phyloP scores from a whole-genome alignment of 2,797 vertebrate species.

The Sebastes taczanowskii region DNA sequence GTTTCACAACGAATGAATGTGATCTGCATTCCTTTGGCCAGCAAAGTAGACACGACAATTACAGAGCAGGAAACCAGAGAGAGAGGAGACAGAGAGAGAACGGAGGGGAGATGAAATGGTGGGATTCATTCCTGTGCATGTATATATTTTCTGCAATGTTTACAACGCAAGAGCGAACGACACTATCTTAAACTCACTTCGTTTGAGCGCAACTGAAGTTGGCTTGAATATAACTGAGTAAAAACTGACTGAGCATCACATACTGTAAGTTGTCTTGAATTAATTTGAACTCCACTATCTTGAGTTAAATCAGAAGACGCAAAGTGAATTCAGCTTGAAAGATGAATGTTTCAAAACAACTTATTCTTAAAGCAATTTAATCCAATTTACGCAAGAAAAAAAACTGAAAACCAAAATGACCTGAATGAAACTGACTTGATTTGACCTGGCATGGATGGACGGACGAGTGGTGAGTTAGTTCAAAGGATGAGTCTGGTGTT shows the following conservation, averaged over 20 bases:
- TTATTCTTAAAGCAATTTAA: neutral
- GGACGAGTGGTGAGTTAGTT: too few relatives aligned
- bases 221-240: neutral
- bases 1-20: conserved; percentile 5
- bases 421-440: too few relatives aligned
- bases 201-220: neutral
- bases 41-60: conserved; percentile 7
- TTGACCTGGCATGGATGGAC: too few relatives aligned
- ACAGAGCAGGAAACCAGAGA: conserved; percentile 3
- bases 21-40: conserved; percentile 26
- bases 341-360: neutral
- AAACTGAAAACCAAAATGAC: neutral
- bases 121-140: neutral
- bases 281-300: neutral
- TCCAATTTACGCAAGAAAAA: neutral
- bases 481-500: neutral
- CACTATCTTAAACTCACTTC: neutral
- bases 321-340: neutral
- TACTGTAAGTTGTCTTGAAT: neutral
- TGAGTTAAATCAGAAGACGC: neutral
- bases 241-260: neutral
- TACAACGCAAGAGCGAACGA: neutral
- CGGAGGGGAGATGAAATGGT: neutral
- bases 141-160: too few relatives aligned
- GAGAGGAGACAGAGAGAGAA: neutral